These are phyloP conservation scores for Chrysaora quinquecirrha DNA, from an alignment of 30 jellyfish, hydroid and myxozoan species.

Conservation along the genomic window DNA sequence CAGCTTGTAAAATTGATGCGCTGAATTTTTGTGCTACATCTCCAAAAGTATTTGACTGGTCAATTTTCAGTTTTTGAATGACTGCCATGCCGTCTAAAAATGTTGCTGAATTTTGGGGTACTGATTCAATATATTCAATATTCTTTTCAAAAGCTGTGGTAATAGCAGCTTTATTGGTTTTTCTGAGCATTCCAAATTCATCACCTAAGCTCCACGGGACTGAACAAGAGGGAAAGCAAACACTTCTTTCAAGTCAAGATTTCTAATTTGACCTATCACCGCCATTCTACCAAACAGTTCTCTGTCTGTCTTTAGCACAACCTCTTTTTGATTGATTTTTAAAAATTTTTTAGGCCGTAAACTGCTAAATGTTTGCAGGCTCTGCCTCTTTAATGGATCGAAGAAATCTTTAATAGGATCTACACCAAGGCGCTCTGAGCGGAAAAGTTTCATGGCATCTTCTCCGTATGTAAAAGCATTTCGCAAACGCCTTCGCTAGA, in stretches of 20 bases:
- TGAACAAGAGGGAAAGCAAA: too few relatives aligned
- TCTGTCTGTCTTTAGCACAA: conserved; percentile 39
- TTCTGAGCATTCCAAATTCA: too few relatives aligned
- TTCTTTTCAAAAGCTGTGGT: conserved; percentile 22
- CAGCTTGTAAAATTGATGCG: conserved; percentile 13
- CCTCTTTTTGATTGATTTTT: conserved; percentile 15
- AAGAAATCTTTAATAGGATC: conserved; percentile 1
- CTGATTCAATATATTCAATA: conserved; percentile 10
- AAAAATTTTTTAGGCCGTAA: conserved; percentile 14
- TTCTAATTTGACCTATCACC: neutral
- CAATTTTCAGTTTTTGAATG: conserved; percentile 17
- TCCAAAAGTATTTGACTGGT: conserved; percentile 21
- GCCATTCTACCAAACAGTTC: conserved; percentile 27
- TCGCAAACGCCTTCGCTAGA: too few relatives aligned
- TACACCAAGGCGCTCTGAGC: conserved; percentile 10
- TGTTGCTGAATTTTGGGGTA: conserved; percentile 37
- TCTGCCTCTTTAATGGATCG: too few relatives aligned
- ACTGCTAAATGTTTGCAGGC: conserved; percentile 21
- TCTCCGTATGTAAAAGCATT: conserved; percentile 20
- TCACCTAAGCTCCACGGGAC: too few relatives aligned
- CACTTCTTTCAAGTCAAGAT: too few relatives aligned
- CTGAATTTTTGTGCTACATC: conserved; percentile 4
- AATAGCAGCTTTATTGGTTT: neutral
- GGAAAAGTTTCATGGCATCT: conserved; percentile 11
- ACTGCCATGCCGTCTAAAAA: conserved; percentile 34